Base-by-base conservation (phyloP, 1,140 invertebrate genomes). In the Thrips palmi region DNA sequence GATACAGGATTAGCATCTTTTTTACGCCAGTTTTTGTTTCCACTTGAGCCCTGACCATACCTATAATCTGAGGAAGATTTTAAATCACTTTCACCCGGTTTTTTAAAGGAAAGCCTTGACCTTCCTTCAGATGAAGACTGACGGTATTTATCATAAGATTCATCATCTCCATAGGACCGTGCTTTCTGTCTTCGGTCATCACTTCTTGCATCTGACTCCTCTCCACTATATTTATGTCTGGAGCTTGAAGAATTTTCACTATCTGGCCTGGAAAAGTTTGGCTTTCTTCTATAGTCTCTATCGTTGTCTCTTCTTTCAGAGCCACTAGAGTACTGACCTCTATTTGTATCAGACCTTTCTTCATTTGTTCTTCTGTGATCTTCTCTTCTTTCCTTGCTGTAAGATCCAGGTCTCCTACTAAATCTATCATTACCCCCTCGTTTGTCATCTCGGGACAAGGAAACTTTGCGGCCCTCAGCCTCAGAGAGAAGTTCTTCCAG, bases 401-500 rank as follows among this genome's bases (percentile, higher is more conserved):
- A 22, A 24, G 20, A 21, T 29, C 18, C n/a, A n/a, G 17, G n/a
- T 2, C 3, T 3, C 3, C 7, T 14, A 24, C 17, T 24, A 12
- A 8, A 8, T 17, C 8, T 8, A 22, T 28, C 10, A 27, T 28
- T 22, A 29, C n/a, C n/a, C n/a, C n/a, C n/a, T n/a, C n/a, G n/a
- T n/a, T n/a, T n/a, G n/a, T n/a, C n/a, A n/a, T n/a, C n/a, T n/a
- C n/a, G n/a, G n/a, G n/a, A n/a, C n/a, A n/a, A n/a, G n/a, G n/a
- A n/a, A n/a, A n/a, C 11, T 20, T 4, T 37, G 14, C 33, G 5
- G 30, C 25, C 33, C 10, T 38, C 18, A 11, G 14, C 21, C 12
- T 19, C 10, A 4, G 15, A 18, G 20, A 14, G 10, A n/a, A 68
- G 58, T 2, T 43, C 44, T 42, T 63, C 47, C 20, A 72, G 55